Percentiles rank a stretch among this genome's conserved stretches.
Evolutionary conservation across 2,113 vertebrate genomes (phyloP).

Genomic region (Holacanthus passer): DNA sequence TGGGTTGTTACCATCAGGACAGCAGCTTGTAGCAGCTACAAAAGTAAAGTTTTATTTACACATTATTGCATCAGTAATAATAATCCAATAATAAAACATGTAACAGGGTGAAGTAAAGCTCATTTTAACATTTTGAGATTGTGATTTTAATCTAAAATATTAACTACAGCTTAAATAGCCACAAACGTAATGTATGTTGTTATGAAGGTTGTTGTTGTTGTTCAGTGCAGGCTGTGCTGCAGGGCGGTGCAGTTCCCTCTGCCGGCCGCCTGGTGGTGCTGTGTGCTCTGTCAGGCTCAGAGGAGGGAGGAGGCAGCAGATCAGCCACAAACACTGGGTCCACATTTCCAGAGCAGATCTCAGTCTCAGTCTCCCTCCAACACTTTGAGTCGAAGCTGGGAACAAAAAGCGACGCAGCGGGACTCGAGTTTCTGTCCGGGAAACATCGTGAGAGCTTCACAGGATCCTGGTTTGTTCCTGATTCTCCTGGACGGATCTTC

Average conservation of each 20-base stretch:
- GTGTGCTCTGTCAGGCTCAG: slow-evolving; percentile 12
- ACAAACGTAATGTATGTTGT: no score
- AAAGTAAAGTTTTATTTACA: no score
- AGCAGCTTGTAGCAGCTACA: no score
- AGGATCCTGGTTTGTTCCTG: slow-evolving; percentile 36
- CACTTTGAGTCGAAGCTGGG: slow-evolving; percentile 52
- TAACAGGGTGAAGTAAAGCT: no score
- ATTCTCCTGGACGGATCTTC: slow-evolving; percentile 39
- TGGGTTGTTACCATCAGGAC: no score
- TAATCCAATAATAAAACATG: no score
- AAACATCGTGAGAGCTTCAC: slow-evolving; percentile 8
- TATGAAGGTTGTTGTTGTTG: no score
- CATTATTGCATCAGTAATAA: no score
- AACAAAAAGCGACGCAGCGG: slow-evolving; percentile 63
- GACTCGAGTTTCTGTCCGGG: slow-evolving; percentile 42
- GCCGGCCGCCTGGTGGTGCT: slow-evolving; percentile 66
- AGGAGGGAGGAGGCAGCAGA: slow-evolving; percentile 66
- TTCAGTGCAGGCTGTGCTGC: no score
- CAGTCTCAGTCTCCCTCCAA: slow-evolving; percentile 18
- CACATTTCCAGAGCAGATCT: slow-evolving; percentile 65
- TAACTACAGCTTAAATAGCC: no score
- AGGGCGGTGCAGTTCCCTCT: neutral
- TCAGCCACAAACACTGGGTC: slow-evolving; percentile 43
- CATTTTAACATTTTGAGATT: no score
- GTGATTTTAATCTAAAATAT: no score